Base-by-base conservation (phyloP, 2,113 vertebrate genomes). In the Pangasianodon hypophthalmus region DNA sequence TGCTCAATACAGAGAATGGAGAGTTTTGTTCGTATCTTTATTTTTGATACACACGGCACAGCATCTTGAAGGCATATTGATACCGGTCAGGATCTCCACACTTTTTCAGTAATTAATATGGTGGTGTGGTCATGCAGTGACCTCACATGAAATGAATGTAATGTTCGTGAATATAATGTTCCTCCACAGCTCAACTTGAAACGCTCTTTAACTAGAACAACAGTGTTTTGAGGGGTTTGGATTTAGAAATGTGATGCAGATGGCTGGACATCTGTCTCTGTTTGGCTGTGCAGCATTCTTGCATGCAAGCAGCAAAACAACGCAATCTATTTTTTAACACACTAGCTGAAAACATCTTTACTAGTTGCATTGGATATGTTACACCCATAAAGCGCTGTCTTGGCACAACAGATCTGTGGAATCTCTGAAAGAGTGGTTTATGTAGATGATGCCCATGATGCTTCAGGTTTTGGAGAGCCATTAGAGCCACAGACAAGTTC, bases 241-340 rank as follows among this genome's bases (percentile, higher is more conserved):
- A 44, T 88, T 86, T 54, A 41, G 5, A 88, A 86, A 83, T 41
- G 54, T 29, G 13, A 16, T 75, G 77, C 88, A 90, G 82, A 90
- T 91, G 82, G 86, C 81, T 44, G 37, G 88, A 71, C 81, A 87
- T 87, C 85, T 91, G 90, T 91, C 88, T 60, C 10, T 29, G 62
- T 32, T 75, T 89, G 69, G 58, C 85, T 5, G 56, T 50, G 9
- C 29, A 18, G 6, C 11, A 82, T 88, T 88, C 56, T 16, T 52
- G 10, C 46, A 50, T 54, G 18, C 13, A 54, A 62, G 75, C 24
- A 82, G 41, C 46, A 32, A 54, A 1, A 4, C 2, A 3, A 32
- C 79, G 0, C 16, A 37, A 32, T 29, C 26, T 6, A 7, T 21
- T 83, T 19, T 77, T 77, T 77, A 41, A 41, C 44, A 48, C 10